Conservation (phyloP, 1,140 invertebrate genomes). For the Frieseomelitta varia region DNA sequence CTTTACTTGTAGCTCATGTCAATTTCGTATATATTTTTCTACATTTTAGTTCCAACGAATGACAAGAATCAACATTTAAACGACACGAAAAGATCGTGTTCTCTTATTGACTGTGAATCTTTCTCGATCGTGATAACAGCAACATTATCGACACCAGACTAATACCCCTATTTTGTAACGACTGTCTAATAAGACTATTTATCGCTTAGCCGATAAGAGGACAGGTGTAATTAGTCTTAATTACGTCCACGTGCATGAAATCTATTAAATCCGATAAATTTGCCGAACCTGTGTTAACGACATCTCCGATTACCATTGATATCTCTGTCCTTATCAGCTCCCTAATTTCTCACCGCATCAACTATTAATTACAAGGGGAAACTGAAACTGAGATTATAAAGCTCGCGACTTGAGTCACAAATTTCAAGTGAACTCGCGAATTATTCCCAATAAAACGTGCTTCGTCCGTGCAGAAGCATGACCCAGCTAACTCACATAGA, state of each 20-base stretch:
- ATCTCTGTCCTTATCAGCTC: background rate
- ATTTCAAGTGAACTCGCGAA: background rate
- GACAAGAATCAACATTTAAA: background rate
- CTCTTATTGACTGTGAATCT: background rate
- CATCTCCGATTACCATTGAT: background rate
- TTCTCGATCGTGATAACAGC: background rate
- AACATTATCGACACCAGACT: too few relatives aligned
- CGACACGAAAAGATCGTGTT: background rate
- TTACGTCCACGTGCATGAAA: background rate
- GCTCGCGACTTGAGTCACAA: background rate
- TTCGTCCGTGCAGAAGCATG: too few relatives aligned
- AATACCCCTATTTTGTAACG: background rate
- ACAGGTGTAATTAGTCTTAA: background rate
- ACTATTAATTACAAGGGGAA: background rate
- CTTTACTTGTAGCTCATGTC: too few relatives aligned
- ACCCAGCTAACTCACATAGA: too few relatives aligned
- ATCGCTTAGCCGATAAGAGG: background rate
- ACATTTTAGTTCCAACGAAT: background rate
- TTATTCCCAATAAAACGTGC: fast-evolving
- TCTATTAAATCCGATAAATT: background rate
- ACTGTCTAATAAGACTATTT: too few relatives aligned
- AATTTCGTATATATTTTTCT: too few relatives aligned
- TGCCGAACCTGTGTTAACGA: background rate
- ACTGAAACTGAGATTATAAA: background rate
- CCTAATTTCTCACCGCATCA: background rate